Evolutionary conservation across 2,888 invertebrate species (phyloP), one percentile per base, ranked within the genome.

Genomic region (Meandrusa payeni): DNA sequence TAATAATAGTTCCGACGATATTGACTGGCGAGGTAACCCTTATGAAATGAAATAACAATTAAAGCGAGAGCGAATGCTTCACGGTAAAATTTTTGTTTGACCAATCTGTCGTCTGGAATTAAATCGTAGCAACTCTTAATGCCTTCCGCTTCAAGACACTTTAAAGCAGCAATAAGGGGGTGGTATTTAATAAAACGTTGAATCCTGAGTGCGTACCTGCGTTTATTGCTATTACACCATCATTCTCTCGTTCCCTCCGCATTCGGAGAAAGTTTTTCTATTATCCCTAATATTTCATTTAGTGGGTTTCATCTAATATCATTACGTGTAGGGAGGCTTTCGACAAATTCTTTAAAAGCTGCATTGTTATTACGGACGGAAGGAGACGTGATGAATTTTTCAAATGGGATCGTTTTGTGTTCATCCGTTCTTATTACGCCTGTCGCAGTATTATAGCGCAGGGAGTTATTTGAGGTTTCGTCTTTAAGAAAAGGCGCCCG

Each of bases 231-330:
- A 61, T 66, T 64, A 61, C 54, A 47, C 44, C 59, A 40, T 39
- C 52, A 54, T 54, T 54, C 48, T 40, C 52, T 43, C 41, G 41
- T 55, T 56, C 38, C 27, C 41, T 60, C 44, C 44, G 43, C 33
- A 39, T 59, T 54, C 47, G 46, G 26, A 36, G 46, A 61, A 66
- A 64, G 58, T 68, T 69, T 70, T 73, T 72, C 29, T 70, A 70
- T 73, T 69, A 69, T 61, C 53, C 59, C 50, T 62, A 59, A 71
- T 72, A 74, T 76, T 71, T 70, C 64, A 74, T 75, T 74, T 68
- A 61, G 59, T 55, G 43, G 64, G 61, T 57, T 67, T 66, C 64
- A 57, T 62, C 54, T 64, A 64, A 68, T 66, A 61, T 59, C 52
- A 59, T 60, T 60, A 56, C 40, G 48, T 39, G 33, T 44, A 20